Conservation (phyloP, 2,888 invertebrate genomes). For the Pandemis cinnamomeana region DNA sequence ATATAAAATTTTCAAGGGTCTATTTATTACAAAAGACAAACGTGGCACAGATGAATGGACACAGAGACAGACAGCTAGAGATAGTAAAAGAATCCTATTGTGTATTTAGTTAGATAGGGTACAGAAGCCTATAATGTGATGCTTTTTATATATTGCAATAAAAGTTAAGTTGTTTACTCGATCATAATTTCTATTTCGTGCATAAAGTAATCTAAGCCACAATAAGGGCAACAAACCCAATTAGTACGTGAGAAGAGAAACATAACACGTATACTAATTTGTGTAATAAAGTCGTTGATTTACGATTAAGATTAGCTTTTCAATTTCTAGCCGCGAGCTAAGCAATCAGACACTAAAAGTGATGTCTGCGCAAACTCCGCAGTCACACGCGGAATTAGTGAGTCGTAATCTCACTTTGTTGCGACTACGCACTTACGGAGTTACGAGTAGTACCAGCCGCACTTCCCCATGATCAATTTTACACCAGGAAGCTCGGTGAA, state of each 20-base stretch:
- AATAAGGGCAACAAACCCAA: background rate
- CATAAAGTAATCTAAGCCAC: background rate
- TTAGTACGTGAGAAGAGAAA: background rate
- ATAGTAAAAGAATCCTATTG: too few species aligned
- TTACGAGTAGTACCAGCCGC: slow-evolving; percentile 28
- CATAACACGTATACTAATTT: background rate
- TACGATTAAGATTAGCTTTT: background rate
- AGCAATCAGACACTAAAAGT: slow-evolving; percentile 4
- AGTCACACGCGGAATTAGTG: slow-evolving; percentile 9
- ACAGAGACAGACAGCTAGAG: too few species aligned
- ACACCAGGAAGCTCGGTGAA: slow-evolving; percentile 49
- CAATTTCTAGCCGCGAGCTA: background rate
- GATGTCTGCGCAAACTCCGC: background rate
- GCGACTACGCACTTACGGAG: slow-evolving; percentile 36
- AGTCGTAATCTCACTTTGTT: slow-evolving; percentile 39
- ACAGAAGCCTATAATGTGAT: too few species aligned
- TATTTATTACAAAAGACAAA: too few species aligned
- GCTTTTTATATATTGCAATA: background rate
- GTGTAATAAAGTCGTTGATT: background rate
- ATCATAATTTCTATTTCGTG: background rate
- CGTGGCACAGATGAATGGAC: too few species aligned
- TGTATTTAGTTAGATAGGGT: too few species aligned
- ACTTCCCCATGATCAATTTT: slow-evolving; percentile 46
- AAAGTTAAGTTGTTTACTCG: too few species aligned
- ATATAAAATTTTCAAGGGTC: too few species aligned